Percentiles rank a stretch among this genome's conserved stretches.
phyloP scores from a whole-genome alignment of 2,888 invertebrate genomes.

The Bursaphelenchus okinawaensis region DNA sequence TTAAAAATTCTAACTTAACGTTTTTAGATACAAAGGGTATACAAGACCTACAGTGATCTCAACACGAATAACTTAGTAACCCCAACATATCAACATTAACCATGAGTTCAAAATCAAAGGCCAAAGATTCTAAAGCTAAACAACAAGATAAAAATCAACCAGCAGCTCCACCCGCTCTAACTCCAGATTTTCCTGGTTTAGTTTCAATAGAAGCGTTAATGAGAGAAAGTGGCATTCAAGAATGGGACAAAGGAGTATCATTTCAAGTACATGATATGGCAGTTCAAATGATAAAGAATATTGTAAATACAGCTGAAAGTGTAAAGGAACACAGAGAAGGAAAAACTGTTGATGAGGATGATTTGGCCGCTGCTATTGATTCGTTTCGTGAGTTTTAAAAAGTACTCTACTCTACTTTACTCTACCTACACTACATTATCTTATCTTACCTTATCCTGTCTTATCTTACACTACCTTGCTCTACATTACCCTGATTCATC shows the following conservation, averaged over 20 bases:
- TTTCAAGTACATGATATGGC: conserved; percentile 8
- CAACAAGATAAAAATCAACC: neutral
- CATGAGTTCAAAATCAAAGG: neutral
- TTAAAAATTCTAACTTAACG: too few relatives aligned
- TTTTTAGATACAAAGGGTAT: too few relatives aligned
- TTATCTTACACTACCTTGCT: too few relatives aligned
- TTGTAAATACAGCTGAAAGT: neutral
- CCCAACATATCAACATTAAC: too few relatives aligned
- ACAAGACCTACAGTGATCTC: too few relatives aligned
- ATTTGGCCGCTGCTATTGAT: conserved; percentile 1
- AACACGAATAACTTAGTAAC: too few relatives aligned
- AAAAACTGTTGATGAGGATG: neutral
- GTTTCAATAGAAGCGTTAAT: conserved; percentile 4
- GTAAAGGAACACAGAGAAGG: conserved; percentile 2
- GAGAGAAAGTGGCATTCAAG: neutral
- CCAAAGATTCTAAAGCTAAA: neutral
- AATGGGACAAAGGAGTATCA: conserved; percentile 2
- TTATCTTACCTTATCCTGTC: too few relatives aligned
- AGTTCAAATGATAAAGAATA: neutral
- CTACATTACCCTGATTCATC: too few relatives aligned
- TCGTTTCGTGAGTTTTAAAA: conserved; percentile 2
- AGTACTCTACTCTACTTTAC: too few relatives aligned
- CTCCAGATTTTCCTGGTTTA: neutral
- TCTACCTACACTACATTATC: too few relatives aligned
- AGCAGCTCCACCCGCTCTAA: neutral